Percentiles rank a stretch among this genome's conserved stretches.
These are phyloP conservation scores for Melanargia galathea DNA, from an alignment of 2,888 invertebrate genomes.

Conservation along the genomic window DNA sequence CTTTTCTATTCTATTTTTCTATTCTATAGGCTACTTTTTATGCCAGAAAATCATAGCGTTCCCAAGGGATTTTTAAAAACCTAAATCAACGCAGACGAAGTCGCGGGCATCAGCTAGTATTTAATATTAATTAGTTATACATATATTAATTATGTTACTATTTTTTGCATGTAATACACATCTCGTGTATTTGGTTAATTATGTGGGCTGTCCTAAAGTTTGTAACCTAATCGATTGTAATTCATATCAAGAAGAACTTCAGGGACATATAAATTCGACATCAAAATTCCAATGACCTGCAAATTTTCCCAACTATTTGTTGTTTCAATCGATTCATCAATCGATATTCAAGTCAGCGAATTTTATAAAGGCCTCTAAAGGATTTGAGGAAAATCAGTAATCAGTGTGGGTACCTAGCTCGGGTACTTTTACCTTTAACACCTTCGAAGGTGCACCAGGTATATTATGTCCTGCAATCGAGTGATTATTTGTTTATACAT, in stretches of 20 bases:
- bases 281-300: constrained; percentile 23
- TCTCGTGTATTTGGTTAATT: no score
- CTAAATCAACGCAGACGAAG: no score
- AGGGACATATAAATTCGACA: constrained; percentile 21
- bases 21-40: no score
- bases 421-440: constrained; percentile 21
- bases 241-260: constrained; percentile 11
- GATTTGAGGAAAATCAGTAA: constrained; percentile 24
- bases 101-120: no score
- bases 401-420: constrained; percentile 2
- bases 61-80: no score
- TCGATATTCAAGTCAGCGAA: constrained; percentile 28
- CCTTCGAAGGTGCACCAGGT: constrained; percentile 21
- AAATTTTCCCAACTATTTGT: constrained; percentile 19
- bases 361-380: constrained; percentile 21
- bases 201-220: background rate
- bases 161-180: no score
- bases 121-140: no score
- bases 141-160: no score
- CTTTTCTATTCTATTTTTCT: no score
- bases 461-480: constrained; percentile 12
- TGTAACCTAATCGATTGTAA: constrained; percentile 12
- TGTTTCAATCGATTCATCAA: constrained; percentile 24
- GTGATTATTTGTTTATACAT: constrained; percentile 4
- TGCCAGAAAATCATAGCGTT: no score